Evolutionary conservation across 2,113 vertebrate species (phyloP), one percentile per base, ranked within the genome.

Genomic region (Ascaphus truei): DNA sequence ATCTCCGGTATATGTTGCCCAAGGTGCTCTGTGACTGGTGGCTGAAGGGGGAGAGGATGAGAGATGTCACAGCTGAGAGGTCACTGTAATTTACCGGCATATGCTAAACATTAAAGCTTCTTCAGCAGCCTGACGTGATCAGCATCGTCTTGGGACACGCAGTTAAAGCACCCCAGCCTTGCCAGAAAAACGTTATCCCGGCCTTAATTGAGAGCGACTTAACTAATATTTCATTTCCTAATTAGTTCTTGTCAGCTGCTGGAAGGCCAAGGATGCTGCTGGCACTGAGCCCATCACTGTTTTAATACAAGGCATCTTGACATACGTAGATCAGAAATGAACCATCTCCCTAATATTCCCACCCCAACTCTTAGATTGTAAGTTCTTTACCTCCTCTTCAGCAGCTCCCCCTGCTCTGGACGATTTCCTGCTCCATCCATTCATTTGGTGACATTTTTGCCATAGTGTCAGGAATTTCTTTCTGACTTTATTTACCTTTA

Each of bases 161-260:
- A 76, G 80, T 90, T 81, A 84, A 73, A 83, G 75, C 9, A 31
- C 75, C 75, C 74, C 62, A 68, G 74, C 29, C 58, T 79, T 87
- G 83, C 78, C 75, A 79, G 78, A 75, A 81, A 83, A 81, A 79
- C 74, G 78, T 85, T 84, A 83, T 81, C 76, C 75, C 81, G 72
- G 77, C 68, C 79, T 73, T 85, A 86, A 88, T 79, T 87, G 84
- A 85, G 81, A 85, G 63, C 67, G 81, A 79, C 77, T 81, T 86
- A 86, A 82, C 79, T 75, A 84, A 66, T 85, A 76, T 86, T 90
- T 86, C 80, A 88, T 84, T 85, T 88, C 81, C 76, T 83, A 79
- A 84, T 88, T 88, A 84, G 80, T 83, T 76, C 80, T 81, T 85
- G 73, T 85, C 84, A 82, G 75, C 73, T 20, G 50, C 80, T 84